Evolutionary conservation across 37 sponge, comb jelly and placozoan species (phyloP), one percentile per base, ranked within the genome.

Genomic region (Oopsacas minuta): DNA sequence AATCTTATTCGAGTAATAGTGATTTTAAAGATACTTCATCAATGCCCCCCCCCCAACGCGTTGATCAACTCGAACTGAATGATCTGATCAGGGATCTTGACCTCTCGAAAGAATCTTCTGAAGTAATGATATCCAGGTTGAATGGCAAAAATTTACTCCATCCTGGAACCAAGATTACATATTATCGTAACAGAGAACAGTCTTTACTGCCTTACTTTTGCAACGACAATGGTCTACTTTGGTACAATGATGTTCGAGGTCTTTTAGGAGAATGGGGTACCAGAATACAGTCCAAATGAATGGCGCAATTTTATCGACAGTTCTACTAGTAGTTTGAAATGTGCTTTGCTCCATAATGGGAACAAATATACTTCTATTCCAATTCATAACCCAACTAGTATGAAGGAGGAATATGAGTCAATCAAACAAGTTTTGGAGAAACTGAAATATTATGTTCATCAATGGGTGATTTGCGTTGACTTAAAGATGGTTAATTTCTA

Each of bases 201-300:
- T 5, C 8, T 23, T 17, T 82, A 17, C 7, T 5, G 42, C 8
- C 8, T 5, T 61, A 61, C 30, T 61, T 61, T 12, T 12, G 1
- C 75, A 20, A 3, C 17, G 75, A 61, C 22, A 5, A 39, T 22
- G 3, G 20, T 22, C 42, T 82, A 22, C 25, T 38, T 23, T 82
- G 42, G 20, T 82, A 15, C 83, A 39, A 82, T 82, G 83, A 82
- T 82, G 22, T 82, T 82, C 25, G 22, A 38, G 83, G 83, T 7
- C 42, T 82, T 39, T 17, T 82, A 22, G 5, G 42, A 5, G 8
- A 39, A 36, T n/a, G 42, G 42, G 8, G 8, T 39, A 17, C 42
- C 8, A 22, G 42, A 7, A 15, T 82, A 82, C 20, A 5, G 20
- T 12, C 36, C 83, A 39, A 39, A 42, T 15, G 49, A 42, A 15